These are phyloP conservation scores for Hydrotaea diabolus DNA, from an alignment of 2,888 invertebrate species.

Conservation along the genomic window DNA sequence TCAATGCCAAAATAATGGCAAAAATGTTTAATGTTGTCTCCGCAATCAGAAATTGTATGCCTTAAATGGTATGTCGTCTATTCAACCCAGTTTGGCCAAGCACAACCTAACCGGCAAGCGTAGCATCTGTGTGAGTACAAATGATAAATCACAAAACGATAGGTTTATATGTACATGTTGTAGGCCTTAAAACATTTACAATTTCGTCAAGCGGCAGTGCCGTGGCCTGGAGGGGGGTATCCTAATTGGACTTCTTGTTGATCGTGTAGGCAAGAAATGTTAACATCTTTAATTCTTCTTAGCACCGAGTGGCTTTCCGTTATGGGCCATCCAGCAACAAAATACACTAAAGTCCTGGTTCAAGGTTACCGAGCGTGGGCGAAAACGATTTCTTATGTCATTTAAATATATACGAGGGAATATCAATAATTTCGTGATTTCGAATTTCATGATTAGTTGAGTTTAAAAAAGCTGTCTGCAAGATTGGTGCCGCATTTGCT, in stretches of 20 bases:
- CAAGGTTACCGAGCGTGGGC: no score
- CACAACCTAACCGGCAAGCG: background rate
- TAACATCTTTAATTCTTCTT: no score
- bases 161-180: background rate
- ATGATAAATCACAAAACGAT: slow-evolving; percentile 7
- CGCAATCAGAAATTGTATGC: background rate
- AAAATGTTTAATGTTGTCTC: slow-evolving; percentile 1
- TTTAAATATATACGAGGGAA: no score
- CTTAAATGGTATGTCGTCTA: slow-evolving; percentile 37
- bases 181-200: slow-evolving; percentile 8
- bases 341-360: no score
- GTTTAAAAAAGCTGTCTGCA: no score
- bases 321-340: no score
- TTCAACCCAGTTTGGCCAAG: slow-evolving; percentile 27
- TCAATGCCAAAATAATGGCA: slow-evolving; percentile 37
- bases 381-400: no score
- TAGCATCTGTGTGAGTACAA: background rate
- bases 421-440: no score
- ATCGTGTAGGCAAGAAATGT: no score
- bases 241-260: background rate
- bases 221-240: background rate
- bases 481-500: no score
- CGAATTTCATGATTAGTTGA: no score
- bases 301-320: no score
- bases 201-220: background rate